A percentile compares a stretch with the other conserved stretches of the same genome.
Evolutionary conservation across 2,797 vertebrate genomes (phyloP).

Genomic region (Passerculus sandwichensis): DNA sequence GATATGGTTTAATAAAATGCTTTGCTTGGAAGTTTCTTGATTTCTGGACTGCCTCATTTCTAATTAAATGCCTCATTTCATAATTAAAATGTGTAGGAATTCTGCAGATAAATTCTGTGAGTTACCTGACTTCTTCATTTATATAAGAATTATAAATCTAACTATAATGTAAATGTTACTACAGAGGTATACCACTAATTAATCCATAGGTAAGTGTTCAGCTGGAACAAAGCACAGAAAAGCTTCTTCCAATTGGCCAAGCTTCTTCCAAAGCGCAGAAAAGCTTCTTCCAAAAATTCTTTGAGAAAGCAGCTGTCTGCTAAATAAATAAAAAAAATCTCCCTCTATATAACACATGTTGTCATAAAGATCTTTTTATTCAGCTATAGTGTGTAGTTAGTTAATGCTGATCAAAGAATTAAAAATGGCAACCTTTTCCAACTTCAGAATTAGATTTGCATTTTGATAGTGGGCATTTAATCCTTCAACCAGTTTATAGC

Average conservation of each 20-base stretch:
- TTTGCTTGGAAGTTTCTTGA: not conserved
- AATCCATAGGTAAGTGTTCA: not conserved
- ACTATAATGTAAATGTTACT: not conserved
- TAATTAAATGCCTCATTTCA: not conserved
- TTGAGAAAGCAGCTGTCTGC: not conserved
- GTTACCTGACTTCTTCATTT: not conserved
- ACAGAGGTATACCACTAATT: not conserved
- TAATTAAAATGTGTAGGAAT: not conserved
- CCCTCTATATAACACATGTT: not conserved
- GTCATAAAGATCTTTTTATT: not conserved
- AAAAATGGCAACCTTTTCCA: constrained; percentile 35
- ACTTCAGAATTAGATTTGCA: constrained; percentile 11
- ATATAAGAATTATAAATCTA: not conserved
- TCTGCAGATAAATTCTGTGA: not conserved
- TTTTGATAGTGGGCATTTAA: constrained; percentile 7
- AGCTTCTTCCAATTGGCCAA: not conserved
- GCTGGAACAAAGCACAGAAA: not conserved
- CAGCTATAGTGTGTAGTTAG: not conserved
- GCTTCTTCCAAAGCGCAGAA: not conserved
- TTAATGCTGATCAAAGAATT: not conserved
- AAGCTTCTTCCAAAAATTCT: not conserved
- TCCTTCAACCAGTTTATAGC: not conserved
- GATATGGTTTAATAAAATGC: not conserved
- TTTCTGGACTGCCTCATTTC: not conserved
- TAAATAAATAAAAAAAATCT: not conserved